Evolutionary conservation across 1,140 invertebrate species (phyloP).

Genomic region (Acromyrmex heyeri): DNA sequence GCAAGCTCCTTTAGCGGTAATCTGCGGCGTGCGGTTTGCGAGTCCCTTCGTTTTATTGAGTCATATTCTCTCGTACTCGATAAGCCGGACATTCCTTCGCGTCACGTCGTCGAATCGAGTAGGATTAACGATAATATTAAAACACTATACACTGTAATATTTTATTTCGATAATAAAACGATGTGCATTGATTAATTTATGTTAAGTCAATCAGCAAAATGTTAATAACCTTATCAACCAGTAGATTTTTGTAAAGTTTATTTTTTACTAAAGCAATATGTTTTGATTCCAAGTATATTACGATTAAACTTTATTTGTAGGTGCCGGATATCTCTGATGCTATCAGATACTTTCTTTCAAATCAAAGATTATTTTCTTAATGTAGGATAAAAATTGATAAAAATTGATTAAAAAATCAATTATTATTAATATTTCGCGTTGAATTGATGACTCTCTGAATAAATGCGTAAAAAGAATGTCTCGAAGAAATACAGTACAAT

Average conservation of each 20-base stretch:
- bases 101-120: not conserved
- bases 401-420: not conserved
- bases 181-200: not conserved
- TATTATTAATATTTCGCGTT: not conserved
- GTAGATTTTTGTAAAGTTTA: not conserved
- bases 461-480: not conserved
- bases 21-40: conserved; percentile 41
- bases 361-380: not conserved
- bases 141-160: not conserved
- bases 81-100: conserved; percentile 36
- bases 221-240: not conserved
- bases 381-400: not conserved
- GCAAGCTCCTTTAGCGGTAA: conserved; percentile 50
- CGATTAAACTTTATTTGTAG: not conserved
- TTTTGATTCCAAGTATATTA: not conserved
- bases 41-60: conserved; percentile 49
- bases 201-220: not conserved
- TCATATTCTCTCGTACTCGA: conserved; percentile 22
- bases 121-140: conserved; percentile 33
- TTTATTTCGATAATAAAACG: not conserved
- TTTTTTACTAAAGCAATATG: not conserved
- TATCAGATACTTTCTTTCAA: not conserved
- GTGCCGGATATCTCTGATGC: too few relatives aligned
- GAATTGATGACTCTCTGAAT: not conserved
- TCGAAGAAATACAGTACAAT: not conserved